Evolutionary conservation across 2,797 vertebrate species (phyloP), one percentile per base, ranked within the genome.

Genomic region (Mormyrops boulengeri): DNA sequence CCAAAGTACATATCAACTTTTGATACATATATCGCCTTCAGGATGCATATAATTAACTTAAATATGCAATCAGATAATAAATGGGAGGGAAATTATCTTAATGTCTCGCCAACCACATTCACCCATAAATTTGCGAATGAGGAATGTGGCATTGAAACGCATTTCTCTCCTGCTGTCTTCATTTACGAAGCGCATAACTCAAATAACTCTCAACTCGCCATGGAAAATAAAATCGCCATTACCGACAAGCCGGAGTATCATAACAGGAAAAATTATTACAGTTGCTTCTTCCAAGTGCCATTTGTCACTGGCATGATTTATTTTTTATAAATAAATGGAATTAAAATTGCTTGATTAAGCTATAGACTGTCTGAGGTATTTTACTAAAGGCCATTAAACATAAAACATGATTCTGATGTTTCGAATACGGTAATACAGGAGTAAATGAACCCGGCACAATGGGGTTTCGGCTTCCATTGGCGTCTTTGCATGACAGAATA

Each of bases 221-320:
- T 87, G 85, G 85, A 55, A 87, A 87, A 87, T 57, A 87, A 87
- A 87, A 60, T 38, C 41, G 85, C 30, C 38, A 87, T 87, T 87
- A 87, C 85, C 52, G 30, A 57, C 53, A 55, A 41, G 3, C 85
- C 30, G 17, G 50, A 34, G 12, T 87, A 57, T 87, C 52, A 87
- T 34, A 9, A 60, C 85, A 12, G 49, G 17, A 57, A 55, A 87
- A 55, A 87, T 57, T 52, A 49, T 52, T 49, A 85, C 82, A 26
- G 44, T 11, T 49, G 49, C 82, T 30, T 12, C 47, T 50, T 85
- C 82, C 82, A 52, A 26, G n/a, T 50, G 82, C 26, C 47, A 85
- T 85, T 85, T 85, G 47, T 85, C 44, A 26, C 47, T 26, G 82
- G 47, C 82, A 85, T 85, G 82, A 4, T 85, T 52, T 50, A 44